These are phyloP conservation scores for Gambusia yucatana DNA, from an alignment of 2,797 vertebrate species.

Conservation along the genomic window DNA sequence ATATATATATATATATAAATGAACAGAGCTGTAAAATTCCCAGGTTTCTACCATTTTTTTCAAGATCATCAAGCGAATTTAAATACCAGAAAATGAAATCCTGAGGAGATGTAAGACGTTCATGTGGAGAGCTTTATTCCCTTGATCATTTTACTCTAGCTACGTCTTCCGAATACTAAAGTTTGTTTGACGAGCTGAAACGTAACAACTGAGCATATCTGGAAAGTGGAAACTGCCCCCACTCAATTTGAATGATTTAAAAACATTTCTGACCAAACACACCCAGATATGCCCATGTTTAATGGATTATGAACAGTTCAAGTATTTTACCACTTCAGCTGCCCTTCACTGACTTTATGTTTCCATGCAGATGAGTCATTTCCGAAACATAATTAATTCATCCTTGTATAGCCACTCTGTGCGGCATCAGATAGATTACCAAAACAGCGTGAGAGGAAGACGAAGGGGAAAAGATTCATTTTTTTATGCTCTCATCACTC, in stretches of 20 bases:
- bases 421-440: conserved; percentile 49
- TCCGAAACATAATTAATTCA: conserved; percentile 62
- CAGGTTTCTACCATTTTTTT: not conserved
- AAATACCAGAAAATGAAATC: not conserved
- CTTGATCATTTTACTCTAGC: not conserved
- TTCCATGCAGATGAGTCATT: conserved; percentile 53
- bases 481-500: not conserved
- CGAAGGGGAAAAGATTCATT: conserved; percentile 10
- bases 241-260: not conserved
- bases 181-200: not conserved
- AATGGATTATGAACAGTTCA: conserved; percentile 35
- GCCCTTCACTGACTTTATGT: conserved; percentile 50
- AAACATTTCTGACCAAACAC: not conserved
- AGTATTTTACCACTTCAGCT: conserved; percentile 43
- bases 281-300: conserved; percentile 29
- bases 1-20: too few relatives aligned
- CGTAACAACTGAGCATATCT: not conserved
- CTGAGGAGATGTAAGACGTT: not conserved
- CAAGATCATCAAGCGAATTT: not conserved
- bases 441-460: conserved; percentile 56
- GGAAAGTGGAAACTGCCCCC: not conserved
- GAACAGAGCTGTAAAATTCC: conserved; percentile 21
- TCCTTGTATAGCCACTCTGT: conserved; percentile 44
- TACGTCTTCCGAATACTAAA: not conserved
- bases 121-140: not conserved